Conservation (phyloP, 2,888 invertebrate species). For the Plutella xylostella region DNA sequence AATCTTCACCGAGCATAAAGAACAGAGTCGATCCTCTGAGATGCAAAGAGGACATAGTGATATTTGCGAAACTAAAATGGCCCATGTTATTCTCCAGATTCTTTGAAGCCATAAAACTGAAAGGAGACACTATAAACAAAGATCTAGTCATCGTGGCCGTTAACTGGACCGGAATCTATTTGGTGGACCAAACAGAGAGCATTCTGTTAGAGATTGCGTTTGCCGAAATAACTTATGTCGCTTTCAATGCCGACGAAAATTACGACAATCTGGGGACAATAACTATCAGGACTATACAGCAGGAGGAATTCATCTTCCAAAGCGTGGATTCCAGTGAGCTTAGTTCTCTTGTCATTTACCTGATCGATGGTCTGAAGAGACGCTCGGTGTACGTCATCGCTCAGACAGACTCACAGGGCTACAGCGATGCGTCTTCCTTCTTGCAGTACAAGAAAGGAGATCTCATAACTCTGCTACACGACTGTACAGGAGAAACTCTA, state of each 20-base stretch:
- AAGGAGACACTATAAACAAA: constrained; percentile 74
- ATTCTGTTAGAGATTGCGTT: constrained; percentile 89
- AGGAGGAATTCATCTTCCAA: constrained; percentile 92
- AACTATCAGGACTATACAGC: constrained; percentile 84
- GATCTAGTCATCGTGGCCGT: constrained; percentile 90
- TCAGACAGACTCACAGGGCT: constrained; percentile 68
- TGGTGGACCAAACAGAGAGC: constrained; percentile 92
- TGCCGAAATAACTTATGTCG: constrained; percentile 85
- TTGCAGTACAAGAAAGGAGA: constrained; percentile 79
- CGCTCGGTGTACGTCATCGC: constrained; percentile 89
- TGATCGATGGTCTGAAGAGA: constrained; percentile 88
- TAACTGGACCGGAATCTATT: constrained; percentile 93
- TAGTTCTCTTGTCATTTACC: constrained; percentile 82
- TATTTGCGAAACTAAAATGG: constrained; percentile 93
- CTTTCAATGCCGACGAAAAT: constrained; percentile 63
- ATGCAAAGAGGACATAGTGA: constrained; percentile 91
- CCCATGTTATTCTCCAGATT: constrained; percentile 94
- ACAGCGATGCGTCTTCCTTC: constrained; percentile 67
- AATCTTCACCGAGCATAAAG: constrained; percentile 77
- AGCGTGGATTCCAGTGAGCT: constrained; percentile 90
- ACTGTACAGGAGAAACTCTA: constrained; percentile 79
- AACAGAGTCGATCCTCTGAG: constrained; percentile 73
- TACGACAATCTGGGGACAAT: constrained; percentile 72
- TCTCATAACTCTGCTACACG: constrained; percentile 82
- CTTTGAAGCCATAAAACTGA: constrained; percentile 87